Base-by-base conservation (phyloP, 2,888 invertebrate genomes). In the Lycophotia porphyrea region DNA sequence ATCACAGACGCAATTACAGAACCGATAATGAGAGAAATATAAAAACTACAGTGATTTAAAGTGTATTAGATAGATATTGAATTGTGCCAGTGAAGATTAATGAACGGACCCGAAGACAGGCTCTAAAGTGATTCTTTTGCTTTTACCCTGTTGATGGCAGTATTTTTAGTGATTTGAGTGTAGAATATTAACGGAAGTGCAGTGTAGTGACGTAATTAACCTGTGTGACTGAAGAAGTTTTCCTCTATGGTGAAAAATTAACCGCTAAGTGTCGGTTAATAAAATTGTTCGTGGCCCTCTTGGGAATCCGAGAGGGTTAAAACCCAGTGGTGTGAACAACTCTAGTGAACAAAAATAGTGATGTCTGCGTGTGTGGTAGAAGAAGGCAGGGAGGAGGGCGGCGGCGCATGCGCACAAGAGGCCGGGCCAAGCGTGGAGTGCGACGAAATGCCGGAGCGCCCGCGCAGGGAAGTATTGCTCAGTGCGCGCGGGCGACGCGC, bases 401-500 rank as follows among this genome's bases (percentile, higher is more conserved):
- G 93, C 72, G 94, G 93, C 81, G 88, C 87, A 74, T 84, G 89
- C 76, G 88, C 87, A 71, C 81, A 85, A 18, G 93, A 92, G 47
- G 83, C 87, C 3, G 74, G 85, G 39, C 52, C 83, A 67, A 91
- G 90, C 76, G 76, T 88, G 65, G 89, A 89, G 60, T 90, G 88
- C 49, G 91, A 89, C 73, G 91, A 97, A 92, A 84, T 95, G 95
- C 82, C 94, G 94, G 95, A 95, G 87, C 93, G 94, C 60, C 91
- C 95, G 79, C 93, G 96, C 69, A 93, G 97, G 78, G 97, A 97
- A 81, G 96, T 97, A 74, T 93, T 97, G 71, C 90, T 97, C 82
- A 97, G 97, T 67, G 97, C 96, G 1, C 93, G 97, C 66, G 97
- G 97, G 5, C 95, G 97, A 55, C 95, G 98, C 58, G 97, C 98